Evolutionary conservation across 2,113 vertebrate species (phyloP).

Genomic region (Aramus guarauna): DNA sequence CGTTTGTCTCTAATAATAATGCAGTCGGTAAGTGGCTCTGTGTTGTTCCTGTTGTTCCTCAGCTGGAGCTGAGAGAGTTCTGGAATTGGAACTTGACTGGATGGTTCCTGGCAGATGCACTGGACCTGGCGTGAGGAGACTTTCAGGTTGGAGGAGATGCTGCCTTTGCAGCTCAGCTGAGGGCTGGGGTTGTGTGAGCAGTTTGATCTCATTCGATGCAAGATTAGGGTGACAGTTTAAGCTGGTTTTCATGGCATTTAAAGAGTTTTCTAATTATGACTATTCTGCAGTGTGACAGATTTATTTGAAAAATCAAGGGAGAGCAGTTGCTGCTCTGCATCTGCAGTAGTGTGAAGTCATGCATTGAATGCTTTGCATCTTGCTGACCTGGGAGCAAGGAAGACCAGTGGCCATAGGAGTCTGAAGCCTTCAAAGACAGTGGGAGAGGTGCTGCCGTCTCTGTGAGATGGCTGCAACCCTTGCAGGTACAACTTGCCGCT

Average conservation of each 20-base stretch:
- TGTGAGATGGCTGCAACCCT: neutral
- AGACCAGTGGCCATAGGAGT: neutral
- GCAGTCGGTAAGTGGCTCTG: accelerated
- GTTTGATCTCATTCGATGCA: neutral
- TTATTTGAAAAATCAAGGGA: neutral
- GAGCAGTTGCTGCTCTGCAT: neutral
- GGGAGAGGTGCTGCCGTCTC: neutral
- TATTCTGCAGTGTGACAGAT: neutral
- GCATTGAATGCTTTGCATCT: neutral
- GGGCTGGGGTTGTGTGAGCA: neutral
- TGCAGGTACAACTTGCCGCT: neutral
- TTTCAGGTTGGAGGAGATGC: neutral
- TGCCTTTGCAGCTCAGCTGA: neutral
- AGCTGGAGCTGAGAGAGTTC: neutral
- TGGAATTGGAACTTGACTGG: accelerated
- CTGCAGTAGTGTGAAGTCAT: neutral
- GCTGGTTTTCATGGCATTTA: neutral
- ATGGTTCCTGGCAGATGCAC: neutral
- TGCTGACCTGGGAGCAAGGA: neutral
- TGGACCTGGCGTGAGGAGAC: neutral
- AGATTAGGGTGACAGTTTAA: neutral
- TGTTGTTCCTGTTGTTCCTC: neutral
- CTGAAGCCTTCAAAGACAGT: neutral
- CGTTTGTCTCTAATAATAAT: neutral
- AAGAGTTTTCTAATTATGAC: neutral